Evolutionary conservation across 2,797 vertebrate genomes (phyloP).

Genomic region (Anas acuta): DNA sequence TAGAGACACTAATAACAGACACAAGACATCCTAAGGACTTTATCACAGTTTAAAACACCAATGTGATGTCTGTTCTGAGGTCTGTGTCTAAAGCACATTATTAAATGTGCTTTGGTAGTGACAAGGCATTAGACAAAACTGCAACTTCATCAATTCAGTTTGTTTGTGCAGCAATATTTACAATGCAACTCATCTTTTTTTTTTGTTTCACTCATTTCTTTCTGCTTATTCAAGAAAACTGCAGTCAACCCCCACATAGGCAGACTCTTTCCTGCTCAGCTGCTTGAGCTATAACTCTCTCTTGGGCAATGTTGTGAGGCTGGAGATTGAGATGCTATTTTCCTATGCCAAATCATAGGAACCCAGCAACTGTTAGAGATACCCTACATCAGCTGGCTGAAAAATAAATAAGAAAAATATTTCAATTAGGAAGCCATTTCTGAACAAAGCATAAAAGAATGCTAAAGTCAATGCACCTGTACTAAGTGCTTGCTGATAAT

Average conservation of each 20-base stretch:
- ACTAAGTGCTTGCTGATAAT: not conserved
- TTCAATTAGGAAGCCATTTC: not conserved
- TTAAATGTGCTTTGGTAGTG: not conserved
- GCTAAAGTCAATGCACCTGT: not conserved
- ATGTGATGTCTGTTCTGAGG: not conserved
- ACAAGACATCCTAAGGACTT: not conserved
- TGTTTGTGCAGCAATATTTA: conserved; percentile 28
- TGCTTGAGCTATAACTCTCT: not conserved
- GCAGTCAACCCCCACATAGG: not conserved
- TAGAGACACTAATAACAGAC: not conserved
- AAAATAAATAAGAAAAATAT: not conserved
- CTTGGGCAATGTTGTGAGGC: fast-evolving
- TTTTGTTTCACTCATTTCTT: not conserved
- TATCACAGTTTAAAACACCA: not conserved
- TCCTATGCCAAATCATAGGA: not conserved
- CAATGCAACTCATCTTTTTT: not conserved
- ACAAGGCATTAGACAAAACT: not conserved
- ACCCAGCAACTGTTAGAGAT: not conserved
- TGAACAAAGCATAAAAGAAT: not conserved
- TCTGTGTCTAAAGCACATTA: too few species aligned
- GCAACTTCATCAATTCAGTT: not conserved
- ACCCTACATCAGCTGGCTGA: not conserved
- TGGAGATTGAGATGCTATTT: not conserved
- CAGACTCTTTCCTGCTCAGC: not conserved
- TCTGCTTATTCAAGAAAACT: not conserved